A percentile compares a stretch with the other conserved stretches of the same genome.
Conservation (phyloP, 2,797 vertebrate genomes). For the Argya squamiceps region DNA sequence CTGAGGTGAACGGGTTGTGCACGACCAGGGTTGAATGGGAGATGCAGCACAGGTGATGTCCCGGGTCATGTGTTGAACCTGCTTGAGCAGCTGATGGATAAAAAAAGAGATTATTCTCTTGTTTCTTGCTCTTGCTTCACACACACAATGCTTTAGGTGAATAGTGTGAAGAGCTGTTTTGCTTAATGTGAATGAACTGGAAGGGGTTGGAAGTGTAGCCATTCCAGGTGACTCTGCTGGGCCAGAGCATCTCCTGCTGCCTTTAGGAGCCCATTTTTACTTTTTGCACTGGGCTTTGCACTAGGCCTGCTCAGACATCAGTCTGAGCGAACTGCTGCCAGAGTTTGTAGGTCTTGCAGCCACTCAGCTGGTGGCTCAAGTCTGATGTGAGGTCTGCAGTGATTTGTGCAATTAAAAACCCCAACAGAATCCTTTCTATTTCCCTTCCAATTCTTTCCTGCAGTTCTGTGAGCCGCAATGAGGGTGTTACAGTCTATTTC, state of each 20-base stretch:
- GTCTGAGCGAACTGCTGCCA: neutral
- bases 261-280: neutral
- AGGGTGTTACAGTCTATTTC: slow-evolving; percentile 84
- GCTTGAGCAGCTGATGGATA: neutral
- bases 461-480: neutral
- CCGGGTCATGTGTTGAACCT: neutral
- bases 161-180: neutral
- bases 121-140: neutral
- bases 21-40: rapidly evolving
- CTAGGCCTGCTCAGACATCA: neutral
- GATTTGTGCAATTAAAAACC: neutral
- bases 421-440: neutral
- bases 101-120: neutral
- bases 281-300: neutral
- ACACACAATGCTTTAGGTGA: rapidly evolving
- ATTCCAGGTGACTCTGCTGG: neutral
- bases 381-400: neutral
- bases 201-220: neutral
- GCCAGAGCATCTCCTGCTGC: neutral
- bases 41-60: neutral
- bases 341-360: neutral
- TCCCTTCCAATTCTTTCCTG: neutral
- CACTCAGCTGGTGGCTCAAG: neutral
- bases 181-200: neutral
- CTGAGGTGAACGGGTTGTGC: neutral